Evolutionary conservation across 1,140 invertebrate genomes (phyloP).

Genomic region (Habropoda laboriosa): DNA sequence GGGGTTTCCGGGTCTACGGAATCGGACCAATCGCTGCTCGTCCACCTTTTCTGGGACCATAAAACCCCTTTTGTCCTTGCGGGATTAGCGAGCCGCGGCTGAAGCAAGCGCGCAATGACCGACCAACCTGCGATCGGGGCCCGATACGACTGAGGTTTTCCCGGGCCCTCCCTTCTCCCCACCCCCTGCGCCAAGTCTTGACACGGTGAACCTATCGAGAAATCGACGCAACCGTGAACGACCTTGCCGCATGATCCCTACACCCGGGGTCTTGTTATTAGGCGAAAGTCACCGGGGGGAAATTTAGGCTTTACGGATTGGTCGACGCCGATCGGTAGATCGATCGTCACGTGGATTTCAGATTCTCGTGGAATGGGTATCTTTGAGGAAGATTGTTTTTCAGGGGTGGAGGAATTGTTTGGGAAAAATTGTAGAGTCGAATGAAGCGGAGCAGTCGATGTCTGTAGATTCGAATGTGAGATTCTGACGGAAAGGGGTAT

Average conservation of each 20-base stretch:
- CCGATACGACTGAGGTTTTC: constrained; percentile 15
- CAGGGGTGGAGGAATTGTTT: too few relatives aligned
- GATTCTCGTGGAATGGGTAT: too few relatives aligned
- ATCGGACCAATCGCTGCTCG: constrained; percentile 44
- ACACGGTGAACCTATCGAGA: not conserved
- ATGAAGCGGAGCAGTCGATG: too few relatives aligned
- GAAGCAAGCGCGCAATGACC: not conserved
- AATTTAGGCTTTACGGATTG: too few relatives aligned
- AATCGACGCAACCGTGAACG: not conserved
- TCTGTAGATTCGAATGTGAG: too few relatives aligned
- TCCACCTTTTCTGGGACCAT: not conserved
- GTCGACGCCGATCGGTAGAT: too few relatives aligned
- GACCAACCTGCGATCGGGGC: not conserved
- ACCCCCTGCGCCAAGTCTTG: not conserved
- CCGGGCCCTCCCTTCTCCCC: not conserved
- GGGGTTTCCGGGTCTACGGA: not conserved
- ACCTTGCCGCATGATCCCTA: not conserved
- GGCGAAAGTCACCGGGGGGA: too few relatives aligned
- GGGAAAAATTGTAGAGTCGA: too few relatives aligned
- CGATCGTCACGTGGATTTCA: too few relatives aligned
- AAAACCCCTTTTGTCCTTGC: constrained; percentile 10
- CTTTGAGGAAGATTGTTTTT: too few relatives aligned
- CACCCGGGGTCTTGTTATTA: too few relatives aligned
- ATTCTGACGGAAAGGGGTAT: too few relatives aligned
- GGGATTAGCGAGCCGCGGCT: not conserved